These are phyloP conservation scores for Macrotis lagotis DNA, from an alignment of 2,113 vertebrate genomes.

Conservation along the genomic window DNA sequence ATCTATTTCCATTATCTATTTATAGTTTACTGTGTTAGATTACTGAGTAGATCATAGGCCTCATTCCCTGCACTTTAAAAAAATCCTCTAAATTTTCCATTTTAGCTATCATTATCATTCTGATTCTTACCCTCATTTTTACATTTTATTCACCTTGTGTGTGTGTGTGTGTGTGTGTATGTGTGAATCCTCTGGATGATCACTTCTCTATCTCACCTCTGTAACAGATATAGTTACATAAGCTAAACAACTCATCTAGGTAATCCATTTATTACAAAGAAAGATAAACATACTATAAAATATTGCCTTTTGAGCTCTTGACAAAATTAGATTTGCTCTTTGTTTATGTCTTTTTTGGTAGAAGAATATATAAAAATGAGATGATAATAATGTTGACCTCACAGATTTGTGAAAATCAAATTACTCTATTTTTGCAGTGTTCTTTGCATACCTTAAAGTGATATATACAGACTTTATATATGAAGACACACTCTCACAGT, in stretches of 20 bases:
- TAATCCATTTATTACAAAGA: neutral
- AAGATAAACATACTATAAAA: neutral
- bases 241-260: neutral
- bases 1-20: neutral
- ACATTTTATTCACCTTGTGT: neutral
- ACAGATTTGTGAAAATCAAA: neutral
- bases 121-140: neutral
- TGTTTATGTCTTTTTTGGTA: neutral
- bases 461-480: neutral
- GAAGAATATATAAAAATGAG: neutral
- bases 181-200: neutral
- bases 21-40: neutral
- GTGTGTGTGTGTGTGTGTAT: too few species aligned
- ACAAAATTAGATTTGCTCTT: neutral
- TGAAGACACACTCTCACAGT: neutral
- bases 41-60: neutral
- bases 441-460: neutral
- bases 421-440: neutral
- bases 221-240: neutral
- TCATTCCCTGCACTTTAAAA: neutral
- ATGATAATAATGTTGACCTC: neutral
- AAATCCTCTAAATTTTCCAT: neutral
- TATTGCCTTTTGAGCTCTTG: conserved; percentile 14
- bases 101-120: neutral
- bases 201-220: neutral